phyloP scores from a whole-genome alignment of 2,113 vertebrate species.

The Sterrhoptilus dennistouni region DNA sequence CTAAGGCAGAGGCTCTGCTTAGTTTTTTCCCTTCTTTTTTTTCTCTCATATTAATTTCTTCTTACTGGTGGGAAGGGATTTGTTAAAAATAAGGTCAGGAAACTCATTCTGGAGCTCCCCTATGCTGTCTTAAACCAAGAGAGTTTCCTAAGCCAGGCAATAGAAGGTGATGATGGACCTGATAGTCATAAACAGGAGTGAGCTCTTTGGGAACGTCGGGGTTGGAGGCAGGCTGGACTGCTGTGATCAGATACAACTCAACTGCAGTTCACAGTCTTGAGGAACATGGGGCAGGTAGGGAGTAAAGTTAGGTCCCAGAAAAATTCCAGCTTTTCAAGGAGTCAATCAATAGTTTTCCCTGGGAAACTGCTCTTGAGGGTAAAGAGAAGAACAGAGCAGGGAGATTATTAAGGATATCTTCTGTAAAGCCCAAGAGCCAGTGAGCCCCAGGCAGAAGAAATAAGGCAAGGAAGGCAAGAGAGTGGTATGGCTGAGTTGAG shows the following conservation, averaged over 20 bases:
- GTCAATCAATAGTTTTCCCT: background rate
- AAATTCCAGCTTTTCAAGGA: background rate
- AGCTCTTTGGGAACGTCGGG: rapidly evolving
- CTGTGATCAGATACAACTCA: rapidly evolving
- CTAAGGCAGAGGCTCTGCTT: background rate
- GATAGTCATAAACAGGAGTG: no score
- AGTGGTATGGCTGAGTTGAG: background rate
- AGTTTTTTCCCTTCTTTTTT: background rate
- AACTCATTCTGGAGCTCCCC: no score
- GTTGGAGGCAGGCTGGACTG: background rate
- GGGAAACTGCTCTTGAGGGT: background rate
- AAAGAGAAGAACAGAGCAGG: background rate
- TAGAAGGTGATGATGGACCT: background rate
- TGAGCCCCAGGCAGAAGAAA: background rate
- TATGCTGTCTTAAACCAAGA: background rate
- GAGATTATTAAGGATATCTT: background rate
- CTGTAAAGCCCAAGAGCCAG: background rate
- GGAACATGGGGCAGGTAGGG: background rate
- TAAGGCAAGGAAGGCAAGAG: background rate
- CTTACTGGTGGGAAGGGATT: background rate
- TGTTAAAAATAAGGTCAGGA: background rate
- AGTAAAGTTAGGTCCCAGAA: background rate
- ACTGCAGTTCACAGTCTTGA: background rate
- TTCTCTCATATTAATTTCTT: background rate
- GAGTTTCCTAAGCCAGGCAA: background rate